A percentile compares a stretch with the other conserved stretches of the same genome.
Evolutionary conservation across 2,113 vertebrate genomes (phyloP).

Genomic region (Dicaeum eximium): DNA sequence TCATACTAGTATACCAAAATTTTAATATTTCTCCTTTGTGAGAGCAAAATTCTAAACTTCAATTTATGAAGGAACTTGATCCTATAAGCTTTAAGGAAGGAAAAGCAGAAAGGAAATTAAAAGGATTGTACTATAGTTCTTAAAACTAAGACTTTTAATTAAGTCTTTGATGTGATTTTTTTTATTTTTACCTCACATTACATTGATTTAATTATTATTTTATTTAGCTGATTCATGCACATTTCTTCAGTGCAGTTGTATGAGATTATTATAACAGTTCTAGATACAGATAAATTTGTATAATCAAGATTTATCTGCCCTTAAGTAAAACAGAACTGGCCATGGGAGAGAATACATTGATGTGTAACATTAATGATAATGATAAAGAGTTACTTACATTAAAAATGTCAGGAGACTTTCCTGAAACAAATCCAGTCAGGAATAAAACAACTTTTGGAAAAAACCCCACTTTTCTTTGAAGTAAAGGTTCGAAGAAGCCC

Average conservation of each 20-base stretch:
- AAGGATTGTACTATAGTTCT: background rate
- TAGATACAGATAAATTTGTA: background rate
- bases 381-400: background rate
- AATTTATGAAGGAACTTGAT: background rate
- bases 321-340: background rate
- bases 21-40: background rate
- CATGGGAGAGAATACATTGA: background rate
- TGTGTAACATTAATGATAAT: background rate
- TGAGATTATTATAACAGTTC: background rate
- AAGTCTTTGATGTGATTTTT: background rate
- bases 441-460: background rate
- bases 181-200: background rate
- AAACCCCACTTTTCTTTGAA: accelerated
- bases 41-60: background rate
- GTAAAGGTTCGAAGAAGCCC: background rate
- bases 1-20: background rate
- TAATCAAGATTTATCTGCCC: background rate
- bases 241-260: background rate
- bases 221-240: background rate
- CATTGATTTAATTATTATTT: background rate
- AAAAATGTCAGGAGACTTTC: background rate
- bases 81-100: background rate
- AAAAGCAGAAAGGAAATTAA: background rate
- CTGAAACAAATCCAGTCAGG: background rate
- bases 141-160: background rate